Evolutionary conservation across 2,113 vertebrate species (phyloP).

Genomic region (Nannospalax galili): DNA sequence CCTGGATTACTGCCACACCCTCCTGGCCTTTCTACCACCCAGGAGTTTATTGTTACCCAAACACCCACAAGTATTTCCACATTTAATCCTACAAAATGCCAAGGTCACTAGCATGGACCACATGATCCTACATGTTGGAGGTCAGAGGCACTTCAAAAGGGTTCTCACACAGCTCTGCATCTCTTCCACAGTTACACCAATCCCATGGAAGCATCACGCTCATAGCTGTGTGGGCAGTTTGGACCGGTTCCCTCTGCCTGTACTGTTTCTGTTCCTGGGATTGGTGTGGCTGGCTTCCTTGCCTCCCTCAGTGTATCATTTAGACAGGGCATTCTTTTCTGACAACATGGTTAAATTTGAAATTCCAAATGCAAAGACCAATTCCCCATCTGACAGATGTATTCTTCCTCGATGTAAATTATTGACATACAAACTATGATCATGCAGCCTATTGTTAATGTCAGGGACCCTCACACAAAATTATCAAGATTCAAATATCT

Average conservation of each 20-base stretch:
- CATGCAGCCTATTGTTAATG: neutral
- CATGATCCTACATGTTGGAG: neutral
- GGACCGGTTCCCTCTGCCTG: neutral
- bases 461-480: neutral
- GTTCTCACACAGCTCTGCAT: neutral
- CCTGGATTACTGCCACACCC: neutral
- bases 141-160: neutral
- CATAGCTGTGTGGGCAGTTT: neutral
- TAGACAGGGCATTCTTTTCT: neutral
- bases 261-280: too few relatives aligned
- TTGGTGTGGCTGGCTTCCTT: neutral
- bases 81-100: neutral
- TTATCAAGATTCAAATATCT: neutral
- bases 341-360: neutral
- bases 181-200: neutral
- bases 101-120: neutral
- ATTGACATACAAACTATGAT: neutral
- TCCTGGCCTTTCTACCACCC: neutral
- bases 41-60: too few relatives aligned
- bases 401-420: neutral
- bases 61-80: too few relatives aligned
- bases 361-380: neutral
- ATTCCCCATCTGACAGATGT: fast-evolving
- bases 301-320: neutral
- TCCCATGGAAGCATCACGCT: neutral